phyloP scores from a whole-genome alignment of 2,797 vertebrate genomes.

The Betta splendens region DNA sequence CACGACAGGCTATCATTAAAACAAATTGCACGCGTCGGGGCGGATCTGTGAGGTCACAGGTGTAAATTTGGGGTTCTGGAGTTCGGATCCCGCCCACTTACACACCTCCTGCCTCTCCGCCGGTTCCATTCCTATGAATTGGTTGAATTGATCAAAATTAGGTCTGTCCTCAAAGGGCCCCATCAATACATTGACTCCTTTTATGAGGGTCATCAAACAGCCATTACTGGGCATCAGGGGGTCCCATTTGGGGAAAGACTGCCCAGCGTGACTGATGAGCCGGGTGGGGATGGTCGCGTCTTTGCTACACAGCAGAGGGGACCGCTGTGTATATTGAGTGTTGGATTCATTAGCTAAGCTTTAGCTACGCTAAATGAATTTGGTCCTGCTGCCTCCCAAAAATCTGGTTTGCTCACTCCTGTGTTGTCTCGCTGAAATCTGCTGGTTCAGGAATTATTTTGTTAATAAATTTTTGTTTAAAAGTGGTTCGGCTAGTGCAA shows the following conservation, averaged over 20 bases:
- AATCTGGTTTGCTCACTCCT: conserved; percentile 9
- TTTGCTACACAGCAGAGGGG: conserved; percentile 39
- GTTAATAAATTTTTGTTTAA: neutral
- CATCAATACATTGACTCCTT: conserved; percentile 96
- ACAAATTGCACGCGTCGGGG: conserved; percentile 76
- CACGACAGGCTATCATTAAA: conserved; percentile 77
- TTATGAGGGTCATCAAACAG: conserved; percentile 96
- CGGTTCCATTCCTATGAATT: conserved; percentile 81
- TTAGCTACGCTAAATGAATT: conserved; percentile 60
- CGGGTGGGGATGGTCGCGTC: conserved; percentile 64
- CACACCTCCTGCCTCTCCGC: conserved; percentile 19
- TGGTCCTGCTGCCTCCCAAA: conserved; percentile 16
- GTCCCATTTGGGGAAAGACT: conserved; percentile 77
- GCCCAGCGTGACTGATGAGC: conserved; percentile 82
- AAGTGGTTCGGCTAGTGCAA: too few species aligned
- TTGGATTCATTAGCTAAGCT: conserved; percentile 68
- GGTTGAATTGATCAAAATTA: conserved; percentile 90
- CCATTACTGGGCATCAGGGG: conserved; percentile 89
- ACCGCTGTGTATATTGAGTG: conserved; percentile 57
- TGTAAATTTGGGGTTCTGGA: conserved; percentile 72
- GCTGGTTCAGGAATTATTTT: neutral
- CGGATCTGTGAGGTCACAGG: conserved; percentile 76
- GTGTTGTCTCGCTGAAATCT: neutral
- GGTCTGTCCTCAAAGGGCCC: conserved; percentile 83
- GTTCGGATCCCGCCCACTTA: conserved; percentile 37